Conservation (phyloP, 2,113 vertebrate species). For the Epinephelus cyanopodus region DNA sequence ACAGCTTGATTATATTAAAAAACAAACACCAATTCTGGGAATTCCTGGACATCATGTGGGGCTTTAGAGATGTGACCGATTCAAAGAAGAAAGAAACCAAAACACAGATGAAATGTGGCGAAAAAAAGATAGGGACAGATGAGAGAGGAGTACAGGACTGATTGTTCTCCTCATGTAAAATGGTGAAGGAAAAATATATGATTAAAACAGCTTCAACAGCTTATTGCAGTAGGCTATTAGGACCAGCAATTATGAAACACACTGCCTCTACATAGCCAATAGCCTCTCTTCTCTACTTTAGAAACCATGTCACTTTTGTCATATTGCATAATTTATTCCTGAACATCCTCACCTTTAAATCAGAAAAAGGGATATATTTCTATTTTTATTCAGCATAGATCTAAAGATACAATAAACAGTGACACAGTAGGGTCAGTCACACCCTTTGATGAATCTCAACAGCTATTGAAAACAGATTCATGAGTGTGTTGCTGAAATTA, state of each 20-base stretch:
- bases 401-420: not conserved
- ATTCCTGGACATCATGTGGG: conserved; percentile 3
- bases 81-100: not conserved
- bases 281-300: not conserved
- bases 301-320: too few species aligned
- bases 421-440: not conserved
- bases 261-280: not conserved
- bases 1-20: conserved; percentile 67
- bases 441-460: not conserved
- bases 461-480: not conserved
- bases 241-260: not conserved
- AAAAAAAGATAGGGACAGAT: not conserved
- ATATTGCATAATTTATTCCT: too few species aligned
- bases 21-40: conserved; percentile 47
- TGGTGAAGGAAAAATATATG: not conserved
- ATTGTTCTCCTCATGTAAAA: not conserved
- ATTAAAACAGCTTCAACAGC: not conserved
- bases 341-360: not conserved
- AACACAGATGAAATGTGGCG: not conserved
- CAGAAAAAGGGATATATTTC: not conserved
- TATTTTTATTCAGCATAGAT: not conserved
- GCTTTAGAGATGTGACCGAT: not conserved
- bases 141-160: not conserved
- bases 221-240: not conserved
- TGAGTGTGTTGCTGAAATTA: not conserved